phyloP scores from a whole-genome alignment of 2,888 invertebrate species.

The Leptopilina syphax region DNA sequence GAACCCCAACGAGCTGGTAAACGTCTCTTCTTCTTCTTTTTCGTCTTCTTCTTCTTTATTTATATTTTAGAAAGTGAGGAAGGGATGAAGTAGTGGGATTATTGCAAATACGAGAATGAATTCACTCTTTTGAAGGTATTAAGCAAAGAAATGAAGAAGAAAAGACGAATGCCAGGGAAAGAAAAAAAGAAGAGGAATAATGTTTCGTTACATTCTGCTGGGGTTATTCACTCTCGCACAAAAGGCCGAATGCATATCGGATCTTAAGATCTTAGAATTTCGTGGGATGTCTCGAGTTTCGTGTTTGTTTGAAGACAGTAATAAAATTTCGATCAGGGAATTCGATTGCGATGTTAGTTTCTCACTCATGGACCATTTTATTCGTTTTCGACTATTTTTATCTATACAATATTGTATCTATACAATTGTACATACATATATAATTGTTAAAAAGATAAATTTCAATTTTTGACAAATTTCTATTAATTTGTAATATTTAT shows the following conservation, averaged over 20 bases:
- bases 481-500: too few relatives aligned
- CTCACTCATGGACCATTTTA: neutral
- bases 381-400: neutral
- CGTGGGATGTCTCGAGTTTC: constrained; percentile 41
- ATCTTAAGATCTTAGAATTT: constrained; percentile 37
- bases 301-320: constrained; percentile 37
- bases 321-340: constrained; percentile 40
- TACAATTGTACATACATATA: neutral
- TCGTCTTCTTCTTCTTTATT: neutral
- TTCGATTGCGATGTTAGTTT: constrained; percentile 36
- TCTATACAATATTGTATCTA: neutral
- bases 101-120: constrained; percentile 19
- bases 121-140: too few relatives aligned
- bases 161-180: constrained; percentile 21
- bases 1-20: constrained; percentile 59
- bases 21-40: neutral
- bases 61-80: neutral
- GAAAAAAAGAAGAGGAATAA: constrained; percentile 24
- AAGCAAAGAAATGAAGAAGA: constrained; percentile 38
- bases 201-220: constrained; percentile 39
- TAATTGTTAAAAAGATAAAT: too few relatives aligned
- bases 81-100: neutral
- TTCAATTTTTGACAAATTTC: too few relatives aligned
- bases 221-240: constrained; percentile 38
- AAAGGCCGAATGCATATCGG: constrained; percentile 34